Evolutionary conservation across 2,888 invertebrate species (phyloP).

Genomic region (Acheta domesticus): DNA sequence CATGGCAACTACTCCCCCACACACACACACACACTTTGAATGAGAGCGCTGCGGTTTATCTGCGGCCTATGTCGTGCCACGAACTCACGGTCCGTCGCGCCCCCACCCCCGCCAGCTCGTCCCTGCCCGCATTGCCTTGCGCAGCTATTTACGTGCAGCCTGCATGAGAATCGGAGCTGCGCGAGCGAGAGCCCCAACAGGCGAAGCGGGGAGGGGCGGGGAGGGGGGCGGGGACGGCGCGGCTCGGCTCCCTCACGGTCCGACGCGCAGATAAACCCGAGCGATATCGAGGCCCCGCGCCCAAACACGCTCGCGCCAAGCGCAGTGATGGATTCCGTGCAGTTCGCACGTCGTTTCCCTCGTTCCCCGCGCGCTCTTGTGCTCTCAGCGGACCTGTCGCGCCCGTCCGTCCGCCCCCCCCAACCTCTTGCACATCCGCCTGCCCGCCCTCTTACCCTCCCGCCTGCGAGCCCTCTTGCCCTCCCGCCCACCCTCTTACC

Average conservation of each 20-base stretch:
- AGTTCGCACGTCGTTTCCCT: not conserved
- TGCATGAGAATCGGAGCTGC: not conserved
- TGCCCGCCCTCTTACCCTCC: no score
- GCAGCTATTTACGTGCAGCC: not conserved
- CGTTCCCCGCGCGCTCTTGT: not conserved
- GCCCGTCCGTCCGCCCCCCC: not conserved
- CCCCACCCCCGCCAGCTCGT: no score
- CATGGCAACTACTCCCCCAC: no score
- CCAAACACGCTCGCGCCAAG: not conserved
- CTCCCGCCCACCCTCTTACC: no score
- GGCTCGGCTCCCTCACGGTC: no score
- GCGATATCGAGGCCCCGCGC: not conserved
- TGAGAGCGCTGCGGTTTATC: no score
- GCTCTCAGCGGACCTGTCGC: not conserved
- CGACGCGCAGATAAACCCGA: not conserved
- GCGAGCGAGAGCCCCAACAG: not conserved
- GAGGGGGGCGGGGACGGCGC: not conserved
- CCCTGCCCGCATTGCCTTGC: not conserved
- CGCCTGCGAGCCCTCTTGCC: no score
- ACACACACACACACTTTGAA: no score
- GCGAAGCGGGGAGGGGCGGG: no score
- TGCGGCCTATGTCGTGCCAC: no score
- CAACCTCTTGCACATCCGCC: not conserved
- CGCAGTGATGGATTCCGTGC: not conserved
- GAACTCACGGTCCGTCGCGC: no score